A percentile compares a stretch with the other conserved stretches of the same genome.
These are phyloP conservation scores for Sepiola atlantica DNA, from an alignment of 2,888 invertebrate genomes.

Conservation along the genomic window DNA sequence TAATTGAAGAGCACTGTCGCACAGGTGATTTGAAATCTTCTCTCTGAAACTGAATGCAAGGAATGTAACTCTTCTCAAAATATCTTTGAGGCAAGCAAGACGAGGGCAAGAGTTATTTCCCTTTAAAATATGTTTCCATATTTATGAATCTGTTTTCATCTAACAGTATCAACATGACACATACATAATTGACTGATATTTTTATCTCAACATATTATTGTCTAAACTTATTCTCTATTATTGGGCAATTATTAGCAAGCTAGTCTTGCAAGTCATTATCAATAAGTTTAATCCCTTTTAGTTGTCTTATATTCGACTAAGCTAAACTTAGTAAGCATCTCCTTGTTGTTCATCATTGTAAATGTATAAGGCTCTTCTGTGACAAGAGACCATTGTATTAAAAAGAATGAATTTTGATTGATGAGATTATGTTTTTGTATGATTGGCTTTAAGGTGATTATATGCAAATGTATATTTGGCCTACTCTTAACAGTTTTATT, in stretches of 20 bases:
- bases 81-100: too few species aligned
- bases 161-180: too few species aligned
- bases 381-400: neutral
- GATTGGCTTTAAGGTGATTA: conserved; percentile 14
- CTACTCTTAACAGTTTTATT: neutral
- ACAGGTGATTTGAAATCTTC: too few species aligned
- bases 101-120: too few species aligned
- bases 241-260: too few species aligned
- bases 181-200: too few species aligned
- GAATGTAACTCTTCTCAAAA: too few species aligned
- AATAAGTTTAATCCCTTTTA: neutral
- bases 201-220: neutral
- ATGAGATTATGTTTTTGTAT: neutral
- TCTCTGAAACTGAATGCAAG: too few species aligned
- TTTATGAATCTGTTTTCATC: too few species aligned
- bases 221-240: neutral
- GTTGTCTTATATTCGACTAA: neutral
- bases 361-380: neutral
- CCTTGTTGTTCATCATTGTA: neutral
- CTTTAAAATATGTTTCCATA: too few species aligned
- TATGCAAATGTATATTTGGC: neutral
- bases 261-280: neutral
- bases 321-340: neutral
- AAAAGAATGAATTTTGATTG: neutral
- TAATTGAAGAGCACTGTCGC: too few species aligned